Evolutionary conservation across 1,140 invertebrate species (phyloP).

Genomic region (Oncopeltus fasciatus): DNA sequence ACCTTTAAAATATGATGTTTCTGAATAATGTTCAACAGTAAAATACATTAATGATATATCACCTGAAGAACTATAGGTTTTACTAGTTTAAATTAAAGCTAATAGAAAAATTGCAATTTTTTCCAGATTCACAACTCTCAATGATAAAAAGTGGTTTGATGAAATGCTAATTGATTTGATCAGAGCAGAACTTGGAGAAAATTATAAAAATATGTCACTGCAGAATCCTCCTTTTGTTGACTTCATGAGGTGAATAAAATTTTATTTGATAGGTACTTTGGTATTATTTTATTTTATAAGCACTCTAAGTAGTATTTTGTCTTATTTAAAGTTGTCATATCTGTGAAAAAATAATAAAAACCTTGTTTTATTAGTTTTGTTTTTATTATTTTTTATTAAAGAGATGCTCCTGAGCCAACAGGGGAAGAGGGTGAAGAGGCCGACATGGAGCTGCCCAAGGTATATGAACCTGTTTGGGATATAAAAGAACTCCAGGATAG

Average conservation of each 20-base stretch:
- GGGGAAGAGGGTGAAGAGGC: constrained; percentile 92
- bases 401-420: constrained; percentile 91
- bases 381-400: too few species aligned
- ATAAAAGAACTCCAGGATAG: constrained; percentile 67
- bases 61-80: too few species aligned
- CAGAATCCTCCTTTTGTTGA: constrained; percentile 74
- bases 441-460: constrained; percentile 87
- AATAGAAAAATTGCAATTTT: constrained; percentile 5
- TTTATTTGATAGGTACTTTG: too few species aligned
- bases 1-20: too few species aligned
- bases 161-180: constrained; percentile 47
- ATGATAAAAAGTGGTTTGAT: constrained; percentile 71
- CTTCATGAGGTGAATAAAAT: constrained; percentile 59
- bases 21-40: too few species aligned
- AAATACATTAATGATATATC: too few species aligned
- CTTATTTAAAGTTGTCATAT: too few species aligned
- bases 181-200: constrained; percentile 47
- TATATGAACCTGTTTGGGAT: constrained; percentile 83
- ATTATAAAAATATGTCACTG: constrained; percentile 52
- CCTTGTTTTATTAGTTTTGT: too few species aligned
- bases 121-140: constrained; percentile 69
- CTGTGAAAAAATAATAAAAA: too few species aligned
- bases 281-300: too few species aligned
- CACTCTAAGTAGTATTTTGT: too few species aligned
- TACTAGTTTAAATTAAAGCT: too few species aligned